Conservation (phyloP, 2,113 vertebrate genomes). For the Periophthalmodon schlosseri region DNA sequence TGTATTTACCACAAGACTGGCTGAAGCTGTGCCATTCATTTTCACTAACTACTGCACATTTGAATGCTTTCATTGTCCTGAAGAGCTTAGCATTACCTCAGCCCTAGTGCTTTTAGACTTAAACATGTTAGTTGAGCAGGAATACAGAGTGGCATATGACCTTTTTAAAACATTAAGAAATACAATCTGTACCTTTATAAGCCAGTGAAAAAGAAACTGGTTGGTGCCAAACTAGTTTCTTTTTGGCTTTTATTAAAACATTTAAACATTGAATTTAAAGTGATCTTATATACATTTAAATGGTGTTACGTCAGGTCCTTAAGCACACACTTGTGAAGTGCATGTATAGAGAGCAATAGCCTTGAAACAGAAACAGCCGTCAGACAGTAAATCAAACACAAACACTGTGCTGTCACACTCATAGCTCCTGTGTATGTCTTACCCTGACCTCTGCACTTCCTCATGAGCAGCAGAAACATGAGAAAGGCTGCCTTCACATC, state of each 20-base stretch:
- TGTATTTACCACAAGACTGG: too few relatives aligned
- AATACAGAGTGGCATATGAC: too few relatives aligned
- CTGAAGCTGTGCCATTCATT: background rate
- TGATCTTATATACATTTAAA: background rate
- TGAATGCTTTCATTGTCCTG: background rate
- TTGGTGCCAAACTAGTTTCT: too few relatives aligned
- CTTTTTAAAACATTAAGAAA: background rate
- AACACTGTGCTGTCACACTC: slow-evolving; percentile 7
- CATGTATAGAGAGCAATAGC: background rate
- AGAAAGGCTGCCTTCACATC: background rate
- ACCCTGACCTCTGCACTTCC: slow-evolving; percentile 10
- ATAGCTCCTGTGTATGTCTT: background rate
- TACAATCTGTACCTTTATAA: background rate
- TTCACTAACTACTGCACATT: background rate
- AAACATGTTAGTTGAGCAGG: too few relatives aligned
- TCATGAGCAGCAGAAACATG: background rate
- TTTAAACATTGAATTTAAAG: background rate
- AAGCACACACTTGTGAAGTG: background rate
- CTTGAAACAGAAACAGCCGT: background rate
- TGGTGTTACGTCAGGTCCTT: background rate
- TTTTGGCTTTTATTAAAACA: background rate
- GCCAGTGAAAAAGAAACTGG: background rate
- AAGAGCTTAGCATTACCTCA: background rate
- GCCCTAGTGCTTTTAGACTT: background rate
- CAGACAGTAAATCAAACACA: background rate